Evolutionary conservation across 2,797 vertebrate genomes (phyloP).

Genomic region (Sarcoramphus papa): DNA sequence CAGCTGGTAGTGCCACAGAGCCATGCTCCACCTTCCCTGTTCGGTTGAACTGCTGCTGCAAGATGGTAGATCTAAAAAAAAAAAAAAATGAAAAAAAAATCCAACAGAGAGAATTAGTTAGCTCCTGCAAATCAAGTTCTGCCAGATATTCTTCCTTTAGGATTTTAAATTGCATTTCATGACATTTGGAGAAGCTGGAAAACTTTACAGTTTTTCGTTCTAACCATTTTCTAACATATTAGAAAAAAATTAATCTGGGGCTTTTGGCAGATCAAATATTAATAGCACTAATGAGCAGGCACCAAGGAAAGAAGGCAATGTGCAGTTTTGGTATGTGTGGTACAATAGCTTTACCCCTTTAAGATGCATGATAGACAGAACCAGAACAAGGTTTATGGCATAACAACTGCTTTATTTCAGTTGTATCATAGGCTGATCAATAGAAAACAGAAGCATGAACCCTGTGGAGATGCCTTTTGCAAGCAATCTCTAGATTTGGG

Average conservation of each 20-base stretch:
- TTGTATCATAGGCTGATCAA: background rate
- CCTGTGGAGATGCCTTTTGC: background rate
- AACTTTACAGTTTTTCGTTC: background rate
- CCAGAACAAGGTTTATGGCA: background rate
- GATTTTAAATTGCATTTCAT: background rate
- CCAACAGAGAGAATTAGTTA: background rate
- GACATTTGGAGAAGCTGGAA: background rate
- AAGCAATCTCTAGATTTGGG: background rate
- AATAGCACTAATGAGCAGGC: background rate
- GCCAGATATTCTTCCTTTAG: background rate
- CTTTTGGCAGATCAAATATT: background rate
- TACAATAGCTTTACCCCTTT: background rate
- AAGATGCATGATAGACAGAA: background rate
- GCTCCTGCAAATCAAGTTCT: background rate
- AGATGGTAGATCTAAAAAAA: constrained; percentile 84
- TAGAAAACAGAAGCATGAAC: background rate
- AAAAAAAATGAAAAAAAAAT: background rate
- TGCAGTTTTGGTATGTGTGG: background rate
- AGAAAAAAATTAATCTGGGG: background rate
- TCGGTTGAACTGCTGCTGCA: constrained; percentile 97
- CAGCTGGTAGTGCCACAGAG: constrained; percentile 90
- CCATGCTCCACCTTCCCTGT: constrained; percentile 92
- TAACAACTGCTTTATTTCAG: background rate
- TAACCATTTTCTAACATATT: background rate
- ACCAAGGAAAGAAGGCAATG: background rate